A percentile compares a stretch with the other conserved stretches of the same genome.
These are phyloP conservation scores for Bursaphelenchus mucronatus DNA, from an alignment of 1,140 invertebrate species.

Conservation along the genomic window DNA sequence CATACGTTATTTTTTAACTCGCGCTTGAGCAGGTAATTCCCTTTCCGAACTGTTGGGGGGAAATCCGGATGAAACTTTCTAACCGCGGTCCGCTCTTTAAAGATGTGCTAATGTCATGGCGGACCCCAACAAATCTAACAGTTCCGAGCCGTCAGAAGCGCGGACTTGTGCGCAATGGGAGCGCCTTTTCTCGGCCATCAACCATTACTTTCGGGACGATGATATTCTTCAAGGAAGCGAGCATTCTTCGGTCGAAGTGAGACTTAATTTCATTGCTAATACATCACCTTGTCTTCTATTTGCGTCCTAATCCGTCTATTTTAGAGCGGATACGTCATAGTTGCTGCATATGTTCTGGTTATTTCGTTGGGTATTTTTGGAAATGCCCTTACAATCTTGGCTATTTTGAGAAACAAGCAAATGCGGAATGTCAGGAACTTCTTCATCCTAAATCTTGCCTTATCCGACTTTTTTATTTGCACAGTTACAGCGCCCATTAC, in stretches of 20 bases:
- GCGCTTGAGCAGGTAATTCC: too few species aligned
- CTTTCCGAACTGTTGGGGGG: too few species aligned
- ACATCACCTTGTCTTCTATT: background rate
- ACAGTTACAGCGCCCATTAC: slow-evolving; percentile 60
- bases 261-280: slow-evolving; percentile 12
- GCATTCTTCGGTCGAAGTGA: slow-evolving; percentile 49
- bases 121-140: too few species aligned
- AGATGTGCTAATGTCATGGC: too few species aligned
- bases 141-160: background rate
- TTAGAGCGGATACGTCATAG: slow-evolving; percentile 51
- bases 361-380: slow-evolving; percentile 53
- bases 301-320: slow-evolving; percentile 18
- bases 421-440: slow-evolving; percentile 60
- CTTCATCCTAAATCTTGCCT: slow-evolving; percentile 58
- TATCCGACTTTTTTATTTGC: slow-evolving; percentile 60
- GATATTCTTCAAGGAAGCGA: slow-evolving; percentile 54
- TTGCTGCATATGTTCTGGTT: slow-evolving; percentile 45
- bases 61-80: too few species aligned
- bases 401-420: slow-evolving; percentile 50
- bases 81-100: too few species aligned
- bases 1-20: too few species aligned
- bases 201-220: slow-evolving; percentile 58
- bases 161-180: slow-evolving; percentile 33
- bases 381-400: slow-evolving; percentile 54
- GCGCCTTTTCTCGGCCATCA: slow-evolving; percentile 40